Base-by-base conservation (phyloP, 2,113 vertebrate genomes). In the Oostethus manadensis region DNA sequence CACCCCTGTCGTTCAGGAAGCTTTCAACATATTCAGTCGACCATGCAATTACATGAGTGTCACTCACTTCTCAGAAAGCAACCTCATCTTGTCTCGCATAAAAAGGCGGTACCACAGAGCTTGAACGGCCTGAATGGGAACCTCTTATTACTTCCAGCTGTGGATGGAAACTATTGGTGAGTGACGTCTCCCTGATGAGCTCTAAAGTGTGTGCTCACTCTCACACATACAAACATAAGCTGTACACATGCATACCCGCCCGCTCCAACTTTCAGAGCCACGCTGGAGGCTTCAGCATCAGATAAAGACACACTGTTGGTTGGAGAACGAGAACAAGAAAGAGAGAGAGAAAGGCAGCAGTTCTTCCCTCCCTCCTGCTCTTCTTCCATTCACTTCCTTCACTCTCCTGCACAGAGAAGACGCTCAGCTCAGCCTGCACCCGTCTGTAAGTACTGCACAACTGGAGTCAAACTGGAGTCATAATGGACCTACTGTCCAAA, bases 151-250 rank as follows among this genome's bases (percentile, higher is more conserved):
- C 87, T 90, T 90, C 89, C 90, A 91, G 87, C 89, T 91, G 90
- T 82, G 85, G 81, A 89, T 91, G 90, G 90, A 91, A 91, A 91
- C 87, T 91, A 90, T 91, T 91, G 91, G 86, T 49, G 81, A 81
- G 85, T 14, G 70, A 60, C 69, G 56, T 82, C 80, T 74, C 84
- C 75, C 84, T 62, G 83, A 81, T 86, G 83, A 80, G 81, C 76
- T 66, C 74, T 69, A 69, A 76, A 80, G 77, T 77, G 68, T 64
- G 64, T 17, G 60, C 60, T 55, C 60, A 67, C 73, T 60, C 58
- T 68, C 64, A 69, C 64, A 75, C 51, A 69, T 62, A 55, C 66
- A 66, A 55, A 68, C 62, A 66, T 35, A 55, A 35, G 63, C 69
- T 22, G 44, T 43, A 58, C 43, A 64, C 38, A 62, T 47, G 54